Percentiles rank a stretch among this genome's conserved stretches.
Evolutionary conservation across 2,888 invertebrate species (phyloP).

Genomic region (Bhutanitis thaidina): DNA sequence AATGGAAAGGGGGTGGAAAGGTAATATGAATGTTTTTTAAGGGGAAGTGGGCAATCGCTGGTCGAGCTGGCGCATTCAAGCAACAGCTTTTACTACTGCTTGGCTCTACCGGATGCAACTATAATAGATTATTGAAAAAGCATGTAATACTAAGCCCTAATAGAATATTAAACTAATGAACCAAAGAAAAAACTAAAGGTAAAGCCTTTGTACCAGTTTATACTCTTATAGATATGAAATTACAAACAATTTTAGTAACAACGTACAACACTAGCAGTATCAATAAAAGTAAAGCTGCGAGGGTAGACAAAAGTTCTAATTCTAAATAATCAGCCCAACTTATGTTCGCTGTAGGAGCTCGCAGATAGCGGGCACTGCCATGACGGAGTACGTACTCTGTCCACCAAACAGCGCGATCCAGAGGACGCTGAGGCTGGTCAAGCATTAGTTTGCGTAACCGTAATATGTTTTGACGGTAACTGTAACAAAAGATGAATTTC

Average conservation of each 20-base stretch:
- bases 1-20: too few relatives aligned
- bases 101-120: too few relatives aligned
- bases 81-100: too few relatives aligned
- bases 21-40: too few relatives aligned
- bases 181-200: too few relatives aligned
- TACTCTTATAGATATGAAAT: too few relatives aligned
- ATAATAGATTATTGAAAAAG: too few relatives aligned
- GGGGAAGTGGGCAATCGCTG: too few relatives aligned
- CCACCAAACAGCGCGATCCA: slow-evolving; percentile 65
- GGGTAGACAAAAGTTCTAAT: slow-evolving; percentile 30
- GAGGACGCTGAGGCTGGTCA: slow-evolving; percentile 27
- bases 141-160: too few relatives aligned
- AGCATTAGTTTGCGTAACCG: slow-evolving; percentile 24
- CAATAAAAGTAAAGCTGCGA: not conserved
- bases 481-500: slow-evolving; percentile 8
- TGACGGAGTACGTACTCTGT: slow-evolving; percentile 65
- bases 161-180: too few relatives aligned
- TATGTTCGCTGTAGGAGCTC: slow-evolving; percentile 45
- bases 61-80: too few relatives aligned
- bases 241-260: not conserved
- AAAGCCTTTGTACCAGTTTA: too few relatives aligned
- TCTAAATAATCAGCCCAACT: slow-evolving; percentile 37
- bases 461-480: slow-evolving; percentile 27
- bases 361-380: slow-evolving; percentile 53
- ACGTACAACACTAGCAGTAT: not conserved